Base-by-base conservation (phyloP, 1,140 invertebrate species). In the Wasmannia auropunctata region DNA sequence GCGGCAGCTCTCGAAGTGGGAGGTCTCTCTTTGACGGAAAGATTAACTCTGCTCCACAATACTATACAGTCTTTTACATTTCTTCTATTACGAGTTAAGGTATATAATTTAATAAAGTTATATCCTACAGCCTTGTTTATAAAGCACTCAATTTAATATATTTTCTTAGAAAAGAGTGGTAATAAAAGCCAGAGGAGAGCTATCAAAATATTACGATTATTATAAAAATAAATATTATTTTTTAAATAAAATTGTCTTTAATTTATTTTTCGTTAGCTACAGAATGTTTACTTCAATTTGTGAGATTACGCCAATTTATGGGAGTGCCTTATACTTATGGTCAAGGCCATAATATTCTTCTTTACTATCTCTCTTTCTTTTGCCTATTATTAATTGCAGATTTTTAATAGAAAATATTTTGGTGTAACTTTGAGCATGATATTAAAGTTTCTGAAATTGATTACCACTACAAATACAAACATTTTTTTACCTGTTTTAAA, bases 31-130 rank as follows among this genome's bases (percentile, higher is more conserved):
- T 96, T 97, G 86, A 95, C 95, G 77, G 97, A 98, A 93, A 98
- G 98, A 96, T 96, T 98, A 86, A 96, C 96, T 40, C 96, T 99
- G 70, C 95, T 99, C 40, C 96, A 97, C 67, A 96, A 97, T 88
- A 97, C 98, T 7, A 98, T 98, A 88, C 92, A 95, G 70, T 95
- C 95, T 19, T 91, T 95, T 2, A 95, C 94, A 6, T 91, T 86
- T 34, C 95, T 97, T 40, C 93, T 97, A 14, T 93, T 96, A 87
- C 95, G 97, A 90, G 95, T 97, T 37, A 96, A 97, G 94, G 97
- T 97, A 94, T 16, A 40, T 10, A 3, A 46, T 34, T 3, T 31
- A 46, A 6, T 34, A 65, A 79, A 10, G 2, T 0, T n/a, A 4
- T 16, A 31, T n/a, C n/a, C n/a, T n/a, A n/a, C n/a, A n/a, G n/a